Evolutionary conservation across 2,113 vertebrate species (phyloP), one percentile per base, ranked within the genome.

Genomic region (Poeciliopsis retropinna): DNA sequence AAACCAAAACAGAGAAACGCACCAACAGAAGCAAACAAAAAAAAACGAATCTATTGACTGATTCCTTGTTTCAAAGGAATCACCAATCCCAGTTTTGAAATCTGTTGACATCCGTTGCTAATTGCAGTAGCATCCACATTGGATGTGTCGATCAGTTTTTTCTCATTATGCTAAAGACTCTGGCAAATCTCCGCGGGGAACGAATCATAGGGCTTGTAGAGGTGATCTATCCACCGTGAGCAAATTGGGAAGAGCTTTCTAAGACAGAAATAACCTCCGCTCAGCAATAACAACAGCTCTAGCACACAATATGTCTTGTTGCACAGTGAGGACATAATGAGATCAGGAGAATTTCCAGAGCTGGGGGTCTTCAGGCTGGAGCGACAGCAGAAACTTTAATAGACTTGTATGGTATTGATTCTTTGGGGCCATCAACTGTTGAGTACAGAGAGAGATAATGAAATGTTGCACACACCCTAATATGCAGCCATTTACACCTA

Each of bases 351-450:
- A 61, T 74, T 70, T 85, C 69, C 60, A 60, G 44, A 78, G 73
- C 71, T 62, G 63, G 27, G 27, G 62, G 60, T 31, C 5, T 64
- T 66, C 54, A 8, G 41, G 62, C 22, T 9, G 70, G 25, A 31
- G 41, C 83, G 47, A 66, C 68, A 79, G 65, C 31, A 69, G 66
- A 37, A 87, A 79, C 30, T 62, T 76, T 68, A 76, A 78, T 30
- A 67, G 68, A 78, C 61, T 68, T 14, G 27, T 68, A 34, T 73
- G 54, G 9, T 80, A 75, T 83, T 81, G 80, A 87, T 87, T 85
- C 77, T 72, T 28, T 44, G 31, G 25, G 61, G 65, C 60, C 70
- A 82, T 86, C 80, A 82, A 69, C 78, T 70, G 70, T 65, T 79
- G 63, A 70, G 37, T 67, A 67, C 61, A 73, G 73, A 51, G 31